Conservation (phyloP, 2,113 vertebrate genomes). For the Ictidomys tridecemlineatus region DNA sequence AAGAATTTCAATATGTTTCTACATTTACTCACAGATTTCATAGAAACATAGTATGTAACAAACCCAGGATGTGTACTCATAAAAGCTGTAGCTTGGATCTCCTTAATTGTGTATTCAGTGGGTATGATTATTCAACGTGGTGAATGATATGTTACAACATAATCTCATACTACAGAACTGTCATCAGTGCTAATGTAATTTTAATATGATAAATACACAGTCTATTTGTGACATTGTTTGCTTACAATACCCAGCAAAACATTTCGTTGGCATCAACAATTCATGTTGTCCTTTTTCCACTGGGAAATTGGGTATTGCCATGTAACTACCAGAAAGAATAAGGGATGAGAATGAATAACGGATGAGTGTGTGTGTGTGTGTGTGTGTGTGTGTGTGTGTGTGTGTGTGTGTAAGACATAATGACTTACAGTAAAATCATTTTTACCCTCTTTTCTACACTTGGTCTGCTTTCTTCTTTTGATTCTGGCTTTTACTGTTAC, state of each 20-base stretch:
- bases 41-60: slow-evolving; percentile 18
- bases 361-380: too few relatives aligned
- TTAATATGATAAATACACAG: slow-evolving; percentile 29
- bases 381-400: too few relatives aligned
- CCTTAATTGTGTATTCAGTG: background rate
- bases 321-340: slow-evolving; percentile 20
- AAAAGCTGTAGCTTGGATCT: background rate
- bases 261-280: background rate
- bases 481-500: slow-evolving; percentile 34
- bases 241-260: slow-evolving; percentile 27
- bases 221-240: background rate
- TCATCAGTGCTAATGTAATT: background rate
- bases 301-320: background rate
- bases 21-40: slow-evolving; percentile 61
- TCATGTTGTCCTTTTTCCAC: background rate
- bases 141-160: background rate
- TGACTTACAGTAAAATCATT: slow-evolving; percentile 43
- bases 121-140: background rate
- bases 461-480: too few relatives aligned
- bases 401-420: background rate
- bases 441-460: background rate
- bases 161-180: slow-evolving; percentile 1
- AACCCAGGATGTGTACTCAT: background rate
- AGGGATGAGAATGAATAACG: too few relatives aligned
- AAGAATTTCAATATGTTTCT: slow-evolving; percentile 76